Evolutionary conservation across 92 coral and sea anemone species (phyloP), one percentile per base, ranked within the genome.

Genomic region (Epizoanthus ramosus): DNA sequence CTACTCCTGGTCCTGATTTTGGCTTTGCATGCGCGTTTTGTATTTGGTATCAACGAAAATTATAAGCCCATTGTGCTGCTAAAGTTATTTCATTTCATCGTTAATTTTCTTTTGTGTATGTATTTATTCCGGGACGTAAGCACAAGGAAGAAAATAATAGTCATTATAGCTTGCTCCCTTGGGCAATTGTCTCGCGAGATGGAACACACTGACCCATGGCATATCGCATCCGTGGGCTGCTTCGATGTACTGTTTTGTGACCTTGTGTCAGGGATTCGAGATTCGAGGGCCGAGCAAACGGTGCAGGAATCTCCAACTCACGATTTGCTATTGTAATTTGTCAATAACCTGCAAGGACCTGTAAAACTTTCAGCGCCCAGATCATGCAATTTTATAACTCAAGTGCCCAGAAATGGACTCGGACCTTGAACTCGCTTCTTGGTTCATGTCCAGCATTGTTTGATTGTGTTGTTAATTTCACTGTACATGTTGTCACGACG

Each of bases 11-110:
- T 50, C 14, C 14, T 2, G 54, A 16, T 50, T 50, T 9, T 9
- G 2, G 54, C 54, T 3, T 50, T 8, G 15, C 31, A 28, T 28
- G 14, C 53, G 53, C 54, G 35, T 18, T 18, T 61, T 57, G 39
- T 22, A 77, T 35, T 76, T 63, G 37, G 24, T 58, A 22, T 61
- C 71, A 87, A 87, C 75, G 60, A 79, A 79, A 85, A 60, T 66
- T 70, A 84, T 71, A 84, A 80, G 85, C 43, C 86, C 76, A 84
- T 89, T 92, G 91, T 92, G 74, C 84, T 61, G 76, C 61, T 54
- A 87, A 77, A 89, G 79, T 86, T 85, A 68, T 84, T 67, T 81
- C 69, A 68, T 87, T 87, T 85, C 80, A 70, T 79, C 65, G 35
- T 81, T 83, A 75, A 89, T 84, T 86, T 73, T 71, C 81, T 75